These are phyloP conservation scores for Tapera naevia DNA, from an alignment of 2,797 vertebrate genomes.

Conservation along the genomic window DNA sequence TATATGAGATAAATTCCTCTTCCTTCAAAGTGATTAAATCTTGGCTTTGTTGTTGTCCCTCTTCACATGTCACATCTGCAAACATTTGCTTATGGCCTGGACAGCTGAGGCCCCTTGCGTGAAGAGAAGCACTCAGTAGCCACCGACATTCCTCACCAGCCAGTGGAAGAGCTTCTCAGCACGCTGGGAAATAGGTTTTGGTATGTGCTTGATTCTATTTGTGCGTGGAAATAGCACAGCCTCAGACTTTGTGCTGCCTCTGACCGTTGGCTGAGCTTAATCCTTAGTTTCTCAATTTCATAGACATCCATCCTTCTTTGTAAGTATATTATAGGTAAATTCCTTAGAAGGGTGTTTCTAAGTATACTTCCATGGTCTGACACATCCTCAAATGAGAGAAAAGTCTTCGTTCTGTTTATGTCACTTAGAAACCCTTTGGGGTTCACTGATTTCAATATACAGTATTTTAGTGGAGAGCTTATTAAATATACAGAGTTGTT, in stretches of 20 bases:
- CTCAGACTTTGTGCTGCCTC: neutral
- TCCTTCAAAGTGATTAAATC: slow-evolving; percentile 40
- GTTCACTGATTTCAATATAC: neutral
- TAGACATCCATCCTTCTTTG: neutral
- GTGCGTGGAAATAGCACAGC: neutral
- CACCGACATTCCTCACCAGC: neutral
- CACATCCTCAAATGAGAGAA: neutral
- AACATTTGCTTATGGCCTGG: slow-evolving; percentile 15
- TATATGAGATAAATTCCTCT: slow-evolving; percentile 1
- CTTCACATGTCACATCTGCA: slow-evolving; percentile 31
- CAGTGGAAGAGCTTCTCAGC: neutral
- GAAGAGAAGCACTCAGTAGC: neutral
- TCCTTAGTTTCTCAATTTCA: neutral
- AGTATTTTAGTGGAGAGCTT: neutral
- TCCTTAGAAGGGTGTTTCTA: neutral
- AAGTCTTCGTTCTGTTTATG: neutral
- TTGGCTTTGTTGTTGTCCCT: neutral
- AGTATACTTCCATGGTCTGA: neutral
- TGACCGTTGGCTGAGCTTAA: neutral
- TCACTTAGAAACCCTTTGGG: neutral
- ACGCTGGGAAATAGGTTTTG: fast-evolving
- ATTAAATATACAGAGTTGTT: neutral
- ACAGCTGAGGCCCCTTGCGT: neutral
- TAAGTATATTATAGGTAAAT: neutral
- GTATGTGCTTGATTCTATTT: neutral